A percentile compares a stretch with the other conserved stretches of the same genome.
Conservation (phyloP, 2,113 vertebrate genomes). For the Cinclus cinclus region DNA sequence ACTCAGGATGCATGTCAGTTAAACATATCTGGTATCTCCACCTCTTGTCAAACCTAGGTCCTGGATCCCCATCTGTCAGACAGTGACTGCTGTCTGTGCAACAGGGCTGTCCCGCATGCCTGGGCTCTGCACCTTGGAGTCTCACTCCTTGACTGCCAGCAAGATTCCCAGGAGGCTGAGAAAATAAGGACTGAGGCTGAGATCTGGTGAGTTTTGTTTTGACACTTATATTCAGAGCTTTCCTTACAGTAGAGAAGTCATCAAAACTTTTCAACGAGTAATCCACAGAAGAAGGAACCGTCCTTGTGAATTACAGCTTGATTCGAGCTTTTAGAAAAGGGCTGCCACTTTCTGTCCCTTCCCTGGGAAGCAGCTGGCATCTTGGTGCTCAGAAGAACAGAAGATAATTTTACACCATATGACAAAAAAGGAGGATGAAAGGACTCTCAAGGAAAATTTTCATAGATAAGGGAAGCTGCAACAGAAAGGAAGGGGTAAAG, state of each 20-base stretch:
- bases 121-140: not conserved
- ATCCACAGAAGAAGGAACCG: not conserved
- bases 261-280: not conserved
- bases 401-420: not conserved
- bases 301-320: not conserved
- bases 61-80: not conserved
- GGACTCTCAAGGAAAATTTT: not conserved
- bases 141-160: not conserved
- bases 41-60: not conserved
- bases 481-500: not conserved
- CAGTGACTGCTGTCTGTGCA: not conserved
- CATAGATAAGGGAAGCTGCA: not conserved
- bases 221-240: not conserved
- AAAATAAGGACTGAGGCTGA: not conserved
- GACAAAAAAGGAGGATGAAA: not conserved
- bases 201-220: not conserved
- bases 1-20: accelerated
- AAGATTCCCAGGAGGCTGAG: not conserved
- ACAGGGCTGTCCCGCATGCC: not conserved
- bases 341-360: not conserved
- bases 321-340: not conserved
- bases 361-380: not conserved
- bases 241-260: not conserved
- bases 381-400: not conserved
- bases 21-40: not conserved